These are phyloP conservation scores for Neogobius melanostomus DNA, from an alignment of 2,113 vertebrate genomes.

Conservation along the genomic window DNA sequence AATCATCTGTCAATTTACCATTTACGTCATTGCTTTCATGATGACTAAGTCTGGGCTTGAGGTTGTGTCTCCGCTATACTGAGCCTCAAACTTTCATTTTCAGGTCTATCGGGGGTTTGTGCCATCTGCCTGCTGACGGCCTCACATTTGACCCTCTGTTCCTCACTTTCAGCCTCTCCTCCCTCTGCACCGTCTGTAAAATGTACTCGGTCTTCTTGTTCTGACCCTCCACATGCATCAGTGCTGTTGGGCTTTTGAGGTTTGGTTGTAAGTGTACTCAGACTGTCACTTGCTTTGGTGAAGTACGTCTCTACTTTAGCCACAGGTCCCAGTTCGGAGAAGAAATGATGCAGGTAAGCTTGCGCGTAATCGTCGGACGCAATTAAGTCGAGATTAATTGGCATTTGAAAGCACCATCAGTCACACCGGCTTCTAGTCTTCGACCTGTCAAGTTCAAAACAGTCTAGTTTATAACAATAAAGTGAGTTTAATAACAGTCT, in stretches of 20 bases:
- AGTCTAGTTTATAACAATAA: conserved; percentile 14
- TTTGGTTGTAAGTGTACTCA: conserved; percentile 21
- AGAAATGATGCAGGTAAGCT: conserved; percentile 61
- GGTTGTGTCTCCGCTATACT: conserved; percentile 58
- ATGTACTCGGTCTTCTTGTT: background rate
- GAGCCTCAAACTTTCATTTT: conserved; percentile 35
- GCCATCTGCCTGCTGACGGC: background rate
- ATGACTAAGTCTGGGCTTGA: background rate
- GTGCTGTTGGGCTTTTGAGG: conserved; percentile 15
- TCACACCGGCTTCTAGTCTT: conserved; percentile 9
- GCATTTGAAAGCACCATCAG: background rate
- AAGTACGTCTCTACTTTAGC: conserved; percentile 58
- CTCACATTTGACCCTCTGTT: background rate
- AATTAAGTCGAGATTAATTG: conserved; percentile 54
- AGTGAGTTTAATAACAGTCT: background rate
- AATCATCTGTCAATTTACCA: no score
- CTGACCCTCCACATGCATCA: background rate
- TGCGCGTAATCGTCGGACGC: conserved; percentile 58
- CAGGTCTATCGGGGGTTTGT: background rate
- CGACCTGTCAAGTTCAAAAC: conserved; percentile 38
- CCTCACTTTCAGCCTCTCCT: background rate
- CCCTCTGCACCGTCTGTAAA: background rate
- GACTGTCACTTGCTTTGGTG: conserved; percentile 14
- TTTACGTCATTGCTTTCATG: background rate
- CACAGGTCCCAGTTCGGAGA: conserved; percentile 55